phyloP scores from a whole-genome alignment of 2,888 invertebrate genomes.

The Syrista parreyssii region DNA sequence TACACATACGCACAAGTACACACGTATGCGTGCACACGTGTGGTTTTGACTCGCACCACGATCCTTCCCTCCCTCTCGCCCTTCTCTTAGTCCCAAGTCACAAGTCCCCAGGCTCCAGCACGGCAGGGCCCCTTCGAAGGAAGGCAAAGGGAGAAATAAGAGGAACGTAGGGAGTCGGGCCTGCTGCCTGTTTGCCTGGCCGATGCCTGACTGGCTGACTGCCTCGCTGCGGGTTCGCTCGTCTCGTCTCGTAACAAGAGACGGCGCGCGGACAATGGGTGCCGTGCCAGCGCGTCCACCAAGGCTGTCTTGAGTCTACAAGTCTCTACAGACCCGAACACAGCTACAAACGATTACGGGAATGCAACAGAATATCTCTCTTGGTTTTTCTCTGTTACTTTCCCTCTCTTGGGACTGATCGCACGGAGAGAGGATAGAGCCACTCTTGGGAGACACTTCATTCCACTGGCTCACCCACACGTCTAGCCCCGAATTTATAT shows the following conservation, averaged over 20 bases:
- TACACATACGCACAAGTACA: not conserved
- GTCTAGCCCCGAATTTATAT: not conserved
- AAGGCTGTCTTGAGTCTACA: slow-evolving; percentile 49
- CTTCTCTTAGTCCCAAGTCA: not conserved
- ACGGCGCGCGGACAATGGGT: slow-evolving; percentile 61
- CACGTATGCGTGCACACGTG: slow-evolving; percentile 28
- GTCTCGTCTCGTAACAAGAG: slow-evolving; percentile 61
- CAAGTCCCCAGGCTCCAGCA: slow-evolving; percentile 30
- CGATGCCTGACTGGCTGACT: slow-evolving; percentile 8
- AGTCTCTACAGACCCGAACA: not conserved
- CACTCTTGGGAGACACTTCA: too few species aligned
- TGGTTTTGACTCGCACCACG: slow-evolving; percentile 41
- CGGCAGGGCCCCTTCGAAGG: slow-evolving; percentile 39
- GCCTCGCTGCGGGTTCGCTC: slow-evolving; percentile 26
- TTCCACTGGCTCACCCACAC: too few species aligned
- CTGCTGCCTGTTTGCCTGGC: slow-evolving; percentile 18
- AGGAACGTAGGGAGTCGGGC: slow-evolving; percentile 23
- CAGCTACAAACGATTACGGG: slow-evolving; percentile 6
- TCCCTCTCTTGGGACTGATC: too few species aligned
- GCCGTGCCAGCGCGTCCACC: slow-evolving; percentile 58
- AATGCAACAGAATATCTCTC: not conserved
- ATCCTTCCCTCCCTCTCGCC: too few species aligned
- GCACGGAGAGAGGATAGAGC: too few species aligned
- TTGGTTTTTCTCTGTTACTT: too few species aligned
- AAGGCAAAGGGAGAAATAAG: slow-evolving; percentile 32